A percentile compares a stretch with the other conserved stretches of the same genome.
Evolutionary conservation across 2,113 vertebrate genomes (phyloP).

Genomic region (Neogale vison): DNA sequence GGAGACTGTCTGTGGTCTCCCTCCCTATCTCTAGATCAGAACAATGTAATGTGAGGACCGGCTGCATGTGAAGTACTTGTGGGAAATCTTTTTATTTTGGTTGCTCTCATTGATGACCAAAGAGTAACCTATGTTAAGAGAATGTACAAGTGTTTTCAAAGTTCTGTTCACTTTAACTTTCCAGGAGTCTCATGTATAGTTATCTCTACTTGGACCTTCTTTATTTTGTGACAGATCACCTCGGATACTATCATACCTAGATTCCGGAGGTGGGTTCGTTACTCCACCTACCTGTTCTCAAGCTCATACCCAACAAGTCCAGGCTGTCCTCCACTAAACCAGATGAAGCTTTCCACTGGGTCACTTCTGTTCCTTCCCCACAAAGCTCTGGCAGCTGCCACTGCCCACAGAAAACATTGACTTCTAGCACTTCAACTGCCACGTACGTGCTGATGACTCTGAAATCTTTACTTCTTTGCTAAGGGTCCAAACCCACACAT

Average conservation of each 20-base stretch:
- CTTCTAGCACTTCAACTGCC: background rate
- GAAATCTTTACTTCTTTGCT: background rate
- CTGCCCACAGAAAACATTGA: background rate
- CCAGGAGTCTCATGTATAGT: background rate
- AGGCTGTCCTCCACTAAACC: background rate
- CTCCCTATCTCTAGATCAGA: background rate
- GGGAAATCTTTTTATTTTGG: background rate
- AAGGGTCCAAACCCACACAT: slow-evolving; percentile 61
- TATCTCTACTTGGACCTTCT: background rate
- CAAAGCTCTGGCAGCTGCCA: background rate
- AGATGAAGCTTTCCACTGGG: background rate
- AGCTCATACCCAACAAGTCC: background rate
- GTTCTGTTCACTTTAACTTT: background rate
- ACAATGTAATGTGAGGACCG: rapidly evolving
- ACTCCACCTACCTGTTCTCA: background rate
- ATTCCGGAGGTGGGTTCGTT: background rate
- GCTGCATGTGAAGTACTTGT: rapidly evolving
- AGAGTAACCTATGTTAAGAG: background rate
- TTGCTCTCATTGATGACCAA: background rate
- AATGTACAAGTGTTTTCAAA: background rate
- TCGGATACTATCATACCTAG: background rate
- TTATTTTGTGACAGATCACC: background rate
- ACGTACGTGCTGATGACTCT: background rate
- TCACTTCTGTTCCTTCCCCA: background rate
- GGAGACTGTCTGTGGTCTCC: rapidly evolving